Conservation (phyloP, 2,113 vertebrate genomes). For the Cygnus atratus region DNA sequence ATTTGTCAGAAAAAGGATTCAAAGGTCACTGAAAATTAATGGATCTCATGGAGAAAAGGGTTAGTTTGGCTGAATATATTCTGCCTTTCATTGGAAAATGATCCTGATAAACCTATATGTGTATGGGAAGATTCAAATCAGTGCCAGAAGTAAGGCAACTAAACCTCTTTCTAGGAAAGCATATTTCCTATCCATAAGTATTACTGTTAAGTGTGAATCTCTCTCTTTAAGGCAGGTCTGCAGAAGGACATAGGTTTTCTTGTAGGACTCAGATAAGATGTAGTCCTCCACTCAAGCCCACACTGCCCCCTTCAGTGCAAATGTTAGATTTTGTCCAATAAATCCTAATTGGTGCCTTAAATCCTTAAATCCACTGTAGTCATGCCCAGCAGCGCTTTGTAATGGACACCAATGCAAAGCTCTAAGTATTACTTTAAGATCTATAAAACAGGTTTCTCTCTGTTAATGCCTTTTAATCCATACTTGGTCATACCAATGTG, state of each 20-base stretch:
- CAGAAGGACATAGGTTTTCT: neutral
- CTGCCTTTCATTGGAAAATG: neutral
- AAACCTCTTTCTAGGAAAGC: neutral
- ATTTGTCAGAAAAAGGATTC: neutral
- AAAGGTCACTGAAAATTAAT: neutral
- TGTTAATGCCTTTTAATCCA: neutral
- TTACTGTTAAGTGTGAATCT: neutral
- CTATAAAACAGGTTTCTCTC: neutral
- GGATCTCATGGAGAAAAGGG: neutral
- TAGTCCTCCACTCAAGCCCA: neutral
- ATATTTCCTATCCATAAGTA: neutral
- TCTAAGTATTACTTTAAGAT: neutral
- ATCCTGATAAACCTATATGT: neutral
- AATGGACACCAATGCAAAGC: neutral
- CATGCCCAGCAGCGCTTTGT: neutral
- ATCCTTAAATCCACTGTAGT: neutral
- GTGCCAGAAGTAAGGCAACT: neutral
- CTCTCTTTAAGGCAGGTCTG: neutral
- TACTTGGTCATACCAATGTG: neutral
- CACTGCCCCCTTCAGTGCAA: neutral
- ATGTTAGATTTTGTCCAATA: neutral
- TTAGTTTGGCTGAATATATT: neutral
- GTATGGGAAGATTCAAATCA: neutral
- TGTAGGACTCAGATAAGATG: neutral
- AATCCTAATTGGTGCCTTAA: neutral